Evolutionary conservation across 2,113 vertebrate genomes (phyloP).

Genomic region (Geothlypis trichas): DNA sequence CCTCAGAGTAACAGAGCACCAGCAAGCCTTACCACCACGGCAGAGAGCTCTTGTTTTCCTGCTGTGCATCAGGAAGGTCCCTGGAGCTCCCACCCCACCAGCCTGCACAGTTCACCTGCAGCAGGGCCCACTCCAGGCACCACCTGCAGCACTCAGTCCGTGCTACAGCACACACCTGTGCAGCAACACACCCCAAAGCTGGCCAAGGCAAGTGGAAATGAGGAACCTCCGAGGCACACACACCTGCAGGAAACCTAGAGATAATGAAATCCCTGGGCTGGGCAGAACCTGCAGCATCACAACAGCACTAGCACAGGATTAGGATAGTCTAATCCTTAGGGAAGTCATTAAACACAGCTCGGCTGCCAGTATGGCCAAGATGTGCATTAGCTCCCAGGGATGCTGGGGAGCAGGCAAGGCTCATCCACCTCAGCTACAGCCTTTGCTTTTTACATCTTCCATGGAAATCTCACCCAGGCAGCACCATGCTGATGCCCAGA

Average conservation of each 20-base stretch:
- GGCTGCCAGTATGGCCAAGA: neutral
- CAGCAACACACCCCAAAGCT: neutral
- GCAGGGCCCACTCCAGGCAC: neutral
- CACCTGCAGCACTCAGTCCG: neutral
- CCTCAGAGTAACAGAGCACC: neutral
- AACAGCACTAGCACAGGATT: neutral
- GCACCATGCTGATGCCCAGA: fast-evolving
- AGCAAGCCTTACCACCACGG: neutral
- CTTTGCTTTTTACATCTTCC: neutral
- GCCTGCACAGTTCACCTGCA: neutral
- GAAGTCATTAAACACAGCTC: slow-evolving; percentile 23
- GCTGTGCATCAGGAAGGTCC: neutral
- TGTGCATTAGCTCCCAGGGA: neutral
- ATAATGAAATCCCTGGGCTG: slow-evolving; percentile 11
- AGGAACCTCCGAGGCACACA: fast-evolving
- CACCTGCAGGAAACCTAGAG: neutral
- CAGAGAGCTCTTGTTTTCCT: neutral
- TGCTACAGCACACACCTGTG: neutral
- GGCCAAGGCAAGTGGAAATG: neutral
- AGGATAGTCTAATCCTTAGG: neutral
- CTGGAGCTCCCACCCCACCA: neutral
- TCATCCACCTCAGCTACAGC: neutral
- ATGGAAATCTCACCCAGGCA: neutral
- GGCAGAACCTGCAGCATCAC: neutral
- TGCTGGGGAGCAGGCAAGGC: neutral